Conservation (phyloP, 37 sponge, comb jelly and placozoan species). For the Oscarella lobularis region DNA sequence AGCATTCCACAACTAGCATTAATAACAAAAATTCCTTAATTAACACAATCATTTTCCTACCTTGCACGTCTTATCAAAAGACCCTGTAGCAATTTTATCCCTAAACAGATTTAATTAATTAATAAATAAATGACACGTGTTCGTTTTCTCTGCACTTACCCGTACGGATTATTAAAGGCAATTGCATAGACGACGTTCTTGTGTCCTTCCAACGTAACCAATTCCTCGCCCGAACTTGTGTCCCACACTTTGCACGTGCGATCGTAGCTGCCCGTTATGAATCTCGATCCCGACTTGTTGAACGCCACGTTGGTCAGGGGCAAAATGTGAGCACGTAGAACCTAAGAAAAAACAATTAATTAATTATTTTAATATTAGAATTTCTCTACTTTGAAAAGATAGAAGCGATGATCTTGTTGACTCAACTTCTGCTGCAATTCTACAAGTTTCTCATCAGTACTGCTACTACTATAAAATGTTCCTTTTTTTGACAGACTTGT, state of each 20-base stretch:
- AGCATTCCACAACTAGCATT: conserved; percentile 68
- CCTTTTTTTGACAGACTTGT: conserved; percentile 15
- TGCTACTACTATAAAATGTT: not conserved
- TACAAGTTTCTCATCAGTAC: conserved; percentile 3
- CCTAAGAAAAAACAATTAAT: not conserved
- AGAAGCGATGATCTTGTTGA: conserved; percentile 36
- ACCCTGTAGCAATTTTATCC: conserved; percentile 96
- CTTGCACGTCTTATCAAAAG: conserved; percentile 93
- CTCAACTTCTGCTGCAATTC: conserved; percentile 55
- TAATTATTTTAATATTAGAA: not conserved
- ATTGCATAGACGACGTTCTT: conserved; percentile 94
- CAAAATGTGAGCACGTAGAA: conserved; percentile 73
- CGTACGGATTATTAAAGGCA: conserved; percentile 98
- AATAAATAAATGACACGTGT: not conserved
- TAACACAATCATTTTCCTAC: conserved; percentile 22
- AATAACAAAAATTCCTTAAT: not conserved
- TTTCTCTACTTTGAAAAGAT: conserved; percentile 51
- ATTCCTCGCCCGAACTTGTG: conserved; percentile 69
- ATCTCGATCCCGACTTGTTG: conserved; percentile 92
- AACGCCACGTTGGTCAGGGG: conserved; percentile 91
- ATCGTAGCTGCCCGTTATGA: conserved; percentile 95
- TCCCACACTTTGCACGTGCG: conserved; percentile 98
- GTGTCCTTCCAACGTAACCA: conserved; percentile 90
- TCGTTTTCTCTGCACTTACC: conserved; percentile 34
- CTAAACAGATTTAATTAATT: conserved; percentile 10